Conservation (phyloP, 2,113 vertebrate species). For the Loxodonta africana region DNA sequence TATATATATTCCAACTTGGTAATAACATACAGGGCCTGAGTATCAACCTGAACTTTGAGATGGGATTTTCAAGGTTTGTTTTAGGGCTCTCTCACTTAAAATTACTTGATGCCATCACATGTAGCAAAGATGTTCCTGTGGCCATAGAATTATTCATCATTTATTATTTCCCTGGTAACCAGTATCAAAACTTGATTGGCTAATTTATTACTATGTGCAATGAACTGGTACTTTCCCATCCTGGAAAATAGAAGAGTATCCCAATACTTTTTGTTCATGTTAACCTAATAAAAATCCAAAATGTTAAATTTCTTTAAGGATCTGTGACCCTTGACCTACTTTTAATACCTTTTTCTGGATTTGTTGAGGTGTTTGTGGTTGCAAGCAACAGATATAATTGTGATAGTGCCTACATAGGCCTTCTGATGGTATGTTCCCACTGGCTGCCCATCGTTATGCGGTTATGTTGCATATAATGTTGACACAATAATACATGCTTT, state of each 20-base stretch:
- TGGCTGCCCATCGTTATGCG: background rate
- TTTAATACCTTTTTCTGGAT: background rate
- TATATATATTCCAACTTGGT: background rate
- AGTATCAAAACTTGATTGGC: background rate
- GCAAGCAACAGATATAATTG: background rate
- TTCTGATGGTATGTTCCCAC: background rate
- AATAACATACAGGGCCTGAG: background rate
- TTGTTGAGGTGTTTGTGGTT: background rate
- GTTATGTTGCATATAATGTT: background rate
- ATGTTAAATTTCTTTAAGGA: background rate
- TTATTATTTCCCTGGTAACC: background rate
- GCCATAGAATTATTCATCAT: background rate
- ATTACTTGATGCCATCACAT: background rate
- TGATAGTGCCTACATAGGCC: background rate
- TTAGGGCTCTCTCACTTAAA: background rate
- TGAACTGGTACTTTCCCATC: background rate
- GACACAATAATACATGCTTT: background rate
- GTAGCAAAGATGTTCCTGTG: background rate
- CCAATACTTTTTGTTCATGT: background rate
- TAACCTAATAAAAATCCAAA: background rate
- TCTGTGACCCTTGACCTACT: background rate
- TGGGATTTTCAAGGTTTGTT: background rate
- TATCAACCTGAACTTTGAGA: background rate
- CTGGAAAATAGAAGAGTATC: background rate
- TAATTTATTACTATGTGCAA: background rate